These are phyloP conservation scores for Clarias batrachus DNA, from an alignment of 2,113 vertebrate genomes.

Conservation along the genomic window DNA sequence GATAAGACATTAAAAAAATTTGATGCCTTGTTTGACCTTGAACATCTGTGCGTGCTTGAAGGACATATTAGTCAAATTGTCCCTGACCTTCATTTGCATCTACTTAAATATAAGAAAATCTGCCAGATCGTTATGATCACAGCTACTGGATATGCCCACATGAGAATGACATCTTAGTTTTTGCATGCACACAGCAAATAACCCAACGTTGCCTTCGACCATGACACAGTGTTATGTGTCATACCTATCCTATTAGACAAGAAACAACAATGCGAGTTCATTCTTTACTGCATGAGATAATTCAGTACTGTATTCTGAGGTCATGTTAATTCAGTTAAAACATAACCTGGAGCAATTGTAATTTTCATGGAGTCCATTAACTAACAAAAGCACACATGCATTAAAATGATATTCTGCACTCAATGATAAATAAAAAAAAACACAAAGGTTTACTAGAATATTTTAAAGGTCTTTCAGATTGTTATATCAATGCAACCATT, in stretches of 20 bases:
- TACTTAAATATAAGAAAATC: slow-evolving; percentile 12
- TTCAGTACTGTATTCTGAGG: not conserved
- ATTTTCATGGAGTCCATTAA: not conserved
- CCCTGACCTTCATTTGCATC: not conserved
- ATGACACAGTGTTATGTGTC: not conserved
- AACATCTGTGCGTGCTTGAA: slow-evolving; percentile 7
- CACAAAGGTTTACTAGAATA: not conserved
- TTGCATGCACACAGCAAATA: not conserved
- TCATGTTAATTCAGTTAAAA: not conserved
- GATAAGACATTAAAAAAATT: not conserved
- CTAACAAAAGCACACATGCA: not conserved
- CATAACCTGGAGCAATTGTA: not conserved
- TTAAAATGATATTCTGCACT: not conserved
- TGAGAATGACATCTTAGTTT: not conserved
- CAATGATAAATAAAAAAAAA: not conserved
- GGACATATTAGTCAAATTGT: slow-evolving; percentile 5
- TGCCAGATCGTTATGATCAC: not conserved
- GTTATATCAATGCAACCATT: not conserved
- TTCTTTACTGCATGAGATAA: not conserved
- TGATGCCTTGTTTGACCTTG: slow-evolving; percentile 17
- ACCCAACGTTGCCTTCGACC: not conserved
- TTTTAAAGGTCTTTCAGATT: not conserved
- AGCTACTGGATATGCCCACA: not conserved
- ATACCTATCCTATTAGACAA: not conserved
- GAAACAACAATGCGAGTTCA: not conserved